Conservation (phyloP, 2,113 vertebrate species). For the Malurus elegans region DNA sequence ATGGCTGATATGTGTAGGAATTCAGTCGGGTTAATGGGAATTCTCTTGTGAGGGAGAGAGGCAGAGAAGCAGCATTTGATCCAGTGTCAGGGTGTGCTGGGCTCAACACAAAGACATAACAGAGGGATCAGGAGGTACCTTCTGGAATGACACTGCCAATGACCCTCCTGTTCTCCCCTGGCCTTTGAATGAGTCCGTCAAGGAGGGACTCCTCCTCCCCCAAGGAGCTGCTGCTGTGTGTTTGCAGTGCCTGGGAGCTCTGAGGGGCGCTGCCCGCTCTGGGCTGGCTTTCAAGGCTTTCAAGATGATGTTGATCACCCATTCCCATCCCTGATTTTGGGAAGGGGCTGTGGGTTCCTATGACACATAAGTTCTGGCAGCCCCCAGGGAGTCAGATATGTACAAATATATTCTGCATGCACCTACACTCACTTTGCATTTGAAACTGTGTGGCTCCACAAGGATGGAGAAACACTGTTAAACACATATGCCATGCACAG, state of each 20-base stretch:
- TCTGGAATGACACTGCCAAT: background rate
- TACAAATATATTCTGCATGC: background rate
- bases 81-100: too few relatives aligned
- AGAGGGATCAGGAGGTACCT: background rate
- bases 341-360: background rate
- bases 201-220: too few relatives aligned
- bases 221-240: accelerated
- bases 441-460: background rate
- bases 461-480: background rate
- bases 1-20: background rate
- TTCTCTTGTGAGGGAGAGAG: accelerated
- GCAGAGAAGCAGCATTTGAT: background rate
- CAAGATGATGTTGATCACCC: background rate
- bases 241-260: background rate
- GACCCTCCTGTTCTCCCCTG: accelerated
- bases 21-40: background rate
- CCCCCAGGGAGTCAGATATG: too few relatives aligned
- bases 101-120: background rate
- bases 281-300: background rate
- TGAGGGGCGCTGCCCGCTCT: background rate
- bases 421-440: background rate
- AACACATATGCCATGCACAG: background rate
- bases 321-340: background rate
- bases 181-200: background rate
- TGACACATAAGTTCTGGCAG: background rate